phyloP scores from a whole-genome alignment of 2,888 invertebrate species.

The Eulithis prunata region DNA sequence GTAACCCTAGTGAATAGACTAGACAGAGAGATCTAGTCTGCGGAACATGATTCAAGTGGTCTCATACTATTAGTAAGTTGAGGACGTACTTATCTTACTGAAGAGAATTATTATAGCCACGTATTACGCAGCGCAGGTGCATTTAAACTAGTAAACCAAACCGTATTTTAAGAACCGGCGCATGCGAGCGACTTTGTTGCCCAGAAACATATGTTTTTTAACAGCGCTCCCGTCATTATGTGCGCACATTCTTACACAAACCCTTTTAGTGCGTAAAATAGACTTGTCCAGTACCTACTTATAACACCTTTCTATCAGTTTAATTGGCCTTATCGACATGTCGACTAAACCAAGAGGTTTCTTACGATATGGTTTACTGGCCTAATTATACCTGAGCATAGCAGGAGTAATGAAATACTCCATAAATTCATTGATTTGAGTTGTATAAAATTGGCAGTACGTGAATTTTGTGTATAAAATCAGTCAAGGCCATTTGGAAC shows the following conservation, averaged over 20 bases:
- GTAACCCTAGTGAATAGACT: constrained; percentile 68
- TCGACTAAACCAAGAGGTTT: too few species aligned
- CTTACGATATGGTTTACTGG: too few species aligned
- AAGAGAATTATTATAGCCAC: constrained; percentile 1
- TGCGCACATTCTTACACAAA: too few species aligned
- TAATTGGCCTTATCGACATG: too few species aligned
- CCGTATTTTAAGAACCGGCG: not conserved
- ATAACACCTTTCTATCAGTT: too few species aligned
- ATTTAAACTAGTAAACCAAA: constrained; percentile 2
- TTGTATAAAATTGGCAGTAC: constrained; percentile 28
- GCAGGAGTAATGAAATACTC: not conserved
- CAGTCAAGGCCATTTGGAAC: constrained; percentile 48
- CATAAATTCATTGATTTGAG: not conserved
- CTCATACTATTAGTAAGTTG: constrained; percentile 29
- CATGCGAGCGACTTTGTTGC: too few species aligned
- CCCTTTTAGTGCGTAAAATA: too few species aligned
- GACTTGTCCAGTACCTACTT: too few species aligned
- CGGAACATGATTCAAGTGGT: constrained; percentile 63
- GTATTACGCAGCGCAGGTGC: not conserved
- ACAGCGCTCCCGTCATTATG: too few species aligned
- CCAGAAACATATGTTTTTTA: too few species aligned
- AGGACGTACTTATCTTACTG: not conserved
- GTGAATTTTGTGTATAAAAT: constrained; percentile 45
- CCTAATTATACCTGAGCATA: not conserved
- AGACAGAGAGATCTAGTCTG: constrained; percentile 65